These are phyloP conservation scores for Naso thynnoides DNA, from an alignment of 2,797 vertebrate species.

Conservation along the genomic window DNA sequence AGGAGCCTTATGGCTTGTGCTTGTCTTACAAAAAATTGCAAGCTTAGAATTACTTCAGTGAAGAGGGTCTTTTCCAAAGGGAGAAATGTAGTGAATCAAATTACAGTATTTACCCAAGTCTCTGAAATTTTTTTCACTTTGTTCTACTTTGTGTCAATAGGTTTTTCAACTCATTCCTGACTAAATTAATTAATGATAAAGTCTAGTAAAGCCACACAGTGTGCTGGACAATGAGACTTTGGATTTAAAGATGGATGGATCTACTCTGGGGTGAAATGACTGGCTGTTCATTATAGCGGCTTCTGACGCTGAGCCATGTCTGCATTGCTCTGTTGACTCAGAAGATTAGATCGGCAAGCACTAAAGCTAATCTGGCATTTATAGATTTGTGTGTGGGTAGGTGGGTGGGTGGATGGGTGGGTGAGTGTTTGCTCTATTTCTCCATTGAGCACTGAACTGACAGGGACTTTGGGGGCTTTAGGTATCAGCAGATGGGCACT, in stretches of 20 bases:
- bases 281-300: conserved; percentile 65
- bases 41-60: neutral
- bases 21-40: neutral
- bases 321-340: conserved; percentile 78
- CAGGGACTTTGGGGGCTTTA: conserved; percentile 44
- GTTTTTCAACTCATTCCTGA: conserved; percentile 31
- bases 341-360: conserved; percentile 77
- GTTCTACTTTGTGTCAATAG: conserved; percentile 23
- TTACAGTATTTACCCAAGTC: neutral
- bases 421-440: conserved; percentile 3
- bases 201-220: conserved; percentile 23
- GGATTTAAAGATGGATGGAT: conserved; percentile 25
- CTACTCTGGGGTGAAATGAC: conserved; percentile 50
- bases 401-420: conserved; percentile 24
- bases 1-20: conserved; percentile 11
- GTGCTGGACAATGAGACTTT: conserved; percentile 22
- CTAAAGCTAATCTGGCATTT: conserved; percentile 77
- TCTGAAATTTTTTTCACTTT: neutral
- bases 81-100: conserved; percentile 19
- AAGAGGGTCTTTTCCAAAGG: neutral
- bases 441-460: conserved; percentile 51
- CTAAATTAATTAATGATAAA: conserved; percentile 34
- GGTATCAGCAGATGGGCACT: conserved; percentile 55
- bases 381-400: conserved; percentile 69
- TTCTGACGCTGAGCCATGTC: conserved; percentile 68